A percentile compares a stretch with the other conserved stretches of the same genome.
Evolutionary conservation across 2,113 vertebrate genomes (phyloP).

Genomic region (Corythoichthys haematopterus): DNA sequence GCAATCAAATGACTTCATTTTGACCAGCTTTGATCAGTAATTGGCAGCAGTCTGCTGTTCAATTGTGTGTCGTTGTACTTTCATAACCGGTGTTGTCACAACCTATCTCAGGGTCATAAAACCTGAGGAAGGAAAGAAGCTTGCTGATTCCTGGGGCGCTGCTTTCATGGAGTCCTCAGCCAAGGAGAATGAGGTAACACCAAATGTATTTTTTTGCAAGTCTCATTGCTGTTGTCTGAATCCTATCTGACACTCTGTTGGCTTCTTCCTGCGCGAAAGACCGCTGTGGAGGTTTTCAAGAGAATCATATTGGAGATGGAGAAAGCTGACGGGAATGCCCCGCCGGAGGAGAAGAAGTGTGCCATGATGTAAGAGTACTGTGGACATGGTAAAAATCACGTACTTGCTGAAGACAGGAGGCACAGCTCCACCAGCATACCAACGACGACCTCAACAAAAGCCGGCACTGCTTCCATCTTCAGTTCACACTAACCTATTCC

Average conservation of each 20-base stretch:
- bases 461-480: constrained; percentile 35
- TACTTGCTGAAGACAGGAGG: constrained; percentile 59
- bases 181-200: constrained; percentile 81
- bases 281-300: constrained; percentile 80
- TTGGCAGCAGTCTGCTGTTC: background rate
- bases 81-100: background rate
- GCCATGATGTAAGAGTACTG: constrained; percentile 67
- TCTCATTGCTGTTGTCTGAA: background rate
- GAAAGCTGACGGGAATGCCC: constrained; percentile 74
- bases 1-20: background rate
- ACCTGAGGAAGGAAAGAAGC: constrained; percentile 79
- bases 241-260: background rate
- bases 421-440: constrained; percentile 64
- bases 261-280: constrained; percentile 51
- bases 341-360: constrained; percentile 74
- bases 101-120: constrained; percentile 67
- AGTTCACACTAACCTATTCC: constrained; percentile 34
- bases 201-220: background rate
- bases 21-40: background rate
- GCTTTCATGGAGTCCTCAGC: constrained; percentile 83
- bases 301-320: constrained; percentile 81
- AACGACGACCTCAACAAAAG: constrained; percentile 43
- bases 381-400: constrained; percentile 50
- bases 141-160: constrained; percentile 78
- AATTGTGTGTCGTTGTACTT: background rate